phyloP scores from a whole-genome alignment of 2,113 vertebrate species.

The Nothoprocta perdicaria region DNA sequence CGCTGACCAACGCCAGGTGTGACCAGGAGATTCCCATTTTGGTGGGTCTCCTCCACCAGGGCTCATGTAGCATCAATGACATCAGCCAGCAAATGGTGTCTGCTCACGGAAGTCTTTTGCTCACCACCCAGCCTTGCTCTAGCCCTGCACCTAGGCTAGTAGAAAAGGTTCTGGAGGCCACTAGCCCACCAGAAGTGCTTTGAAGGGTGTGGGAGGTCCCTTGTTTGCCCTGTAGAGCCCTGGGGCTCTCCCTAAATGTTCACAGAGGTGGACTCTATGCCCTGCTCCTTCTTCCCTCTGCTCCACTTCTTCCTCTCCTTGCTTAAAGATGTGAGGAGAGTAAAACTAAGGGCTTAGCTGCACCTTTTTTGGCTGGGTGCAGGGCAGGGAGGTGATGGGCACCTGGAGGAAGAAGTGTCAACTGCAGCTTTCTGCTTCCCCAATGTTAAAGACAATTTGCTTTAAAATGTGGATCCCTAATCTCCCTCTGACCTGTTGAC shows the following conservation, averaged over 20 bases:
- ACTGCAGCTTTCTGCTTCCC: not conserved
- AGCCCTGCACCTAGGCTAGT: rapidly evolving
- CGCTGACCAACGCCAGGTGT: rapidly evolving
- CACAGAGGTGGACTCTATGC: not conserved
- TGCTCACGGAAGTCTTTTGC: not conserved
- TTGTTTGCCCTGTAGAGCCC: not conserved
- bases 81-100: not conserved
- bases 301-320: not conserved
- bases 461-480: not conserved
- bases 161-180: not conserved
- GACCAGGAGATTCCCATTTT: not conserved
- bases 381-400: not conserved
- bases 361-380: not conserved
- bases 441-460: not conserved
- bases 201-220: not conserved
- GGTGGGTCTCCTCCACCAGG: not conserved
- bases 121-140: not conserved
- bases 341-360: not conserved
- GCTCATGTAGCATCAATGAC: not conserved
- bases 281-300: not conserved
- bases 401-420: not conserved
- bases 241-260: not conserved
- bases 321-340: not conserved
- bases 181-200: not conserved
- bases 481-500: not conserved